phyloP scores from a whole-genome alignment of 37 sponge, comb jelly and placozoan species.

The Theonella swinhoei region DNA sequence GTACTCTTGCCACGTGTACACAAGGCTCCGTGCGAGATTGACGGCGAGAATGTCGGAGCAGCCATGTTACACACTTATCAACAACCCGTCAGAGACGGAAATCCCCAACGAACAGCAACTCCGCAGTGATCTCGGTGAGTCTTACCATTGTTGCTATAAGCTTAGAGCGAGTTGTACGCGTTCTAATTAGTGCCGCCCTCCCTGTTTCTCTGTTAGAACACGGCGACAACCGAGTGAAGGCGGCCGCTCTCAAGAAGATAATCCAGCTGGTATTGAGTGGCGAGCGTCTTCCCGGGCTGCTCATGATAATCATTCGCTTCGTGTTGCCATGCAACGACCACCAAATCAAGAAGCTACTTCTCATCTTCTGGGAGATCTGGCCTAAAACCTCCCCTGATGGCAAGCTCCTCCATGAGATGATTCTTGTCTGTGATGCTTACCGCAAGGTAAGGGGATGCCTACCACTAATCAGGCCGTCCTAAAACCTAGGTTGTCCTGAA shows the following conservation, averaged over 20 bases:
- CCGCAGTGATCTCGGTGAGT: constrained; percentile 78
- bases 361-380: constrained; percentile 97
- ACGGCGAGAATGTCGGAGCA: constrained; percentile 58
- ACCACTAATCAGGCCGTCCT: too few species aligned
- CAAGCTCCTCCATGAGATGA: constrained; percentile 99
- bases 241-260: constrained; percentile 86
- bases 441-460: constrained; percentile 79
- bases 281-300: constrained; percentile 89
- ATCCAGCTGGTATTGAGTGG: constrained; percentile 96
- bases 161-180: background rate
- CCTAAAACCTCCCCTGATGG: constrained; percentile 96
- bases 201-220: too few species aligned
- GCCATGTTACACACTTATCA: constrained; percentile 94
- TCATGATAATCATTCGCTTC: constrained; percentile 97
- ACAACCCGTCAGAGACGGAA: constrained; percentile 62
- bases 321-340: constrained; percentile 94
- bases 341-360: constrained; percentile 95
- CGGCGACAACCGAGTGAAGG: constrained; percentile 73
- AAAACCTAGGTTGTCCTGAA: too few species aligned
- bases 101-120: constrained; percentile 89
- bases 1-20: too few species aligned
- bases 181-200: constrained; percentile 23
- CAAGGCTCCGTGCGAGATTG: too few species aligned
- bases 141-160: too few species aligned
- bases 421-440: constrained; percentile 97